Base-by-base conservation (phyloP, 2,113 vertebrate species). In the Marmota monax region DNA sequence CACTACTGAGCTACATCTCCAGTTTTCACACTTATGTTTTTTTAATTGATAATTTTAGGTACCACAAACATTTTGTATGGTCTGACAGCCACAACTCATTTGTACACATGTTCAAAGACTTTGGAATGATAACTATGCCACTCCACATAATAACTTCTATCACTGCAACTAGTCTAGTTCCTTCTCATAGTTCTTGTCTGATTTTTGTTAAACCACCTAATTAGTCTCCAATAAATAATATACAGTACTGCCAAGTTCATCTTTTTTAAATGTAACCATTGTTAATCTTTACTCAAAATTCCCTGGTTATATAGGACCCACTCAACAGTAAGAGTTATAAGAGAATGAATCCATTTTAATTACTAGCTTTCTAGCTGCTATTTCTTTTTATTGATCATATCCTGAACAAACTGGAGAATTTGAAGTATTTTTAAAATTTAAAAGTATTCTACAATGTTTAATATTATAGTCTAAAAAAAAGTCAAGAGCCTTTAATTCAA, bases 391-490 rank as follows among this genome's bases (percentile, higher is more conserved):
- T 3, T 9, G 18, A 29, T 53, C 10, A n/a, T 72, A 65, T 63
- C 23, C 32, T 69, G 42, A 20, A 8, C 48, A 90, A 87, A 70
- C 1, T 23, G 2, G 25, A 76, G 82, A 39, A 88, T 63, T 18
- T 63, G n/a, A 89, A 14, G 1, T 65, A 5, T 32, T 34, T 77
- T 84, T 96, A n/a, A 82, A 20, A 82, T 88, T 39, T 84, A 45
- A 73, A 91, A 85, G 42, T 18, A 48, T 45, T 79, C 37, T 78
- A 53, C n/a, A 67, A 87, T 56, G 7, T 51, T 94, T 95, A 82
- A 91, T 7, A 0, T 84, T 72, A 84, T 12, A 56, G 22, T 73
- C n/a, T 92, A 29, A 82, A 61, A 82, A 32, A 67, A 63, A 82
- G 2, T 32, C 65, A 29, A 88, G 9, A 42, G 12, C 0, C 56